Evolutionary conservation across 53 echinoderm and acorn worm genomes (phyloP).

Genomic region (Apostichopus leukothele): DNA sequence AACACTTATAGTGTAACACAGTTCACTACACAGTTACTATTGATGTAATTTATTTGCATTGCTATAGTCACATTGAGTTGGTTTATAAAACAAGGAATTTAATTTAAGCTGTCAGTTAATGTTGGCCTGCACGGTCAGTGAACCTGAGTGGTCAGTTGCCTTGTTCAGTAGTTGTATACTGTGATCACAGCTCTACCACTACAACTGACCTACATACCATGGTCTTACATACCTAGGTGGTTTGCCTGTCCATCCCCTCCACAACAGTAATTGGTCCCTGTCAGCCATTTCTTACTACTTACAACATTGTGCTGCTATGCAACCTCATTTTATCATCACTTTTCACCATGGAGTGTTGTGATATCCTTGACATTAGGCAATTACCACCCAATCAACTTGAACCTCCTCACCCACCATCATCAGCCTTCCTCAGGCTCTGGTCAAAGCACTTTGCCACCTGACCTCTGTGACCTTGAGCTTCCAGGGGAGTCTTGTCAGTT

Average conservation of each 20-base stretch:
- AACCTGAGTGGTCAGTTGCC: no score
- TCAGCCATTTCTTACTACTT: no score
- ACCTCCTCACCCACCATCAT: background rate
- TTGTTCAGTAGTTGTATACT: no score
- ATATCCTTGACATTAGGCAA: slow-evolving; percentile 22
- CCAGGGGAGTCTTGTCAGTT: slow-evolving; percentile 33
- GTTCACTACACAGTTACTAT: no score
- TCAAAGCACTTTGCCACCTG: slow-evolving; percentile 30
- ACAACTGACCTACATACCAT: background rate
- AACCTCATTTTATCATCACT: background rate
- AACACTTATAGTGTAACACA: no score
- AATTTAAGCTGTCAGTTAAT: no score
- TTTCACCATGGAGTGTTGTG: background rate
- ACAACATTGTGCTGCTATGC: background rate
- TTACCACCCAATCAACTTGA: slow-evolving; percentile 40
- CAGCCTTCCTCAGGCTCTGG: background rate
- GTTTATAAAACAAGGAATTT: no score
- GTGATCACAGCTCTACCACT: background rate
- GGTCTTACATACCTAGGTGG: background rate
- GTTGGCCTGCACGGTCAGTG: no score
- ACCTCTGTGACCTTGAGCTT: slow-evolving; percentile 39
- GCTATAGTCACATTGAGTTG: no score
- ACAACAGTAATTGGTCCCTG: no score
- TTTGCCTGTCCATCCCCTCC: background rate
- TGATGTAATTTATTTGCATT: no score